Percentiles rank a stretch among this genome's conserved stretches.
Conservation (phyloP, 2,888 invertebrate species). For the Apodemia mormo region DNA sequence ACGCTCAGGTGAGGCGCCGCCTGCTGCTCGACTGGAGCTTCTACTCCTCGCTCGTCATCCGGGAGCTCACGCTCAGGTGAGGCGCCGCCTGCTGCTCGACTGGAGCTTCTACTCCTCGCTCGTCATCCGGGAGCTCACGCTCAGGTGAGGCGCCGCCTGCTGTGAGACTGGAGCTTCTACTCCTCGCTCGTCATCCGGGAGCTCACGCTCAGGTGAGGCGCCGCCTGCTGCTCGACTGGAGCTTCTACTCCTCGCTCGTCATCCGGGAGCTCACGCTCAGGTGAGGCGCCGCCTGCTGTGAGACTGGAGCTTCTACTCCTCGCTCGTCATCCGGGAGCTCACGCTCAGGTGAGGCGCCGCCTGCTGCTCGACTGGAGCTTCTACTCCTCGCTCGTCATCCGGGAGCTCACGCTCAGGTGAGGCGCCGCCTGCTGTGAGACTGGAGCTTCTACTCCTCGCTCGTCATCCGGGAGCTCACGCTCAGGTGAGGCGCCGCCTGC, state of each 20-base stretch:
- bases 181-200: slow-evolving; percentile 77
- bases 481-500: slow-evolving; percentile 87
- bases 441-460: slow-evolving; percentile 83
- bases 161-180: slow-evolving; percentile 92
- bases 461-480: slow-evolving; percentile 77
- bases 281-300: slow-evolving; percentile 89
- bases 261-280: slow-evolving; percentile 96
- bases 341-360: slow-evolving; percentile 76
- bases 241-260: slow-evolving; percentile 99
- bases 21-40: slow-evolving; percentile 96
- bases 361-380: slow-evolving; percentile 99
- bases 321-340: slow-evolving; percentile 77
- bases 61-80: too few relatives aligned
- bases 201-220: slow-evolving; percentile 34
- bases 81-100: slow-evolving; percentile 94
- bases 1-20: slow-evolving; percentile 86
- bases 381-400: slow-evolving; percentile 98
- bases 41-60: slow-evolving; percentile 76
- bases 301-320: slow-evolving; percentile 87
- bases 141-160: slow-evolving; percentile 87
- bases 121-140: slow-evolving; percentile 97
- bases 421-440: slow-evolving; percentile 93
- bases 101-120: slow-evolving; percentile 99
- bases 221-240: slow-evolving; percentile 98
- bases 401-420: slow-evolving; percentile 92